phyloP scores from a whole-genome alignment of 2,113 vertebrate species.

The Phoxinus phoxinus region DNA sequence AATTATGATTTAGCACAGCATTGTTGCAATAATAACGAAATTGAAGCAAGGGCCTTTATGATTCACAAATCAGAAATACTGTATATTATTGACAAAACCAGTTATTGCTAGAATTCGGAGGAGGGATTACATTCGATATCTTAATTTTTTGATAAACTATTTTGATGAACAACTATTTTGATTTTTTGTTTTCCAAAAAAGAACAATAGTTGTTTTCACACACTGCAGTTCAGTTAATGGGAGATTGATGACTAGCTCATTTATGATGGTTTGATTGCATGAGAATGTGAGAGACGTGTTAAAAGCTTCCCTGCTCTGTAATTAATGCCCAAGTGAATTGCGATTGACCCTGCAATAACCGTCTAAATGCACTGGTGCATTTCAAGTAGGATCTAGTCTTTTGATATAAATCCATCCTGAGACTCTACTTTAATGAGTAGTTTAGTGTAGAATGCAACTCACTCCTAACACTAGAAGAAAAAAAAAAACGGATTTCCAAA shows the following conservation, averaged over 20 bases:
- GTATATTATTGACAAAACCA: not conserved
- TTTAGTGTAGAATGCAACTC: slow-evolving; percentile 63
- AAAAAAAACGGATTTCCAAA: slow-evolving; percentile 65
- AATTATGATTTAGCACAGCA: not conserved
- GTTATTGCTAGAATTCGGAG: not conserved
- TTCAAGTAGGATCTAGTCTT: slow-evolving; percentile 64
- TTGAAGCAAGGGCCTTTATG: not conserved
- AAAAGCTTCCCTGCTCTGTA: slow-evolving; percentile 65
- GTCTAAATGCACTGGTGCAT: slow-evolving; percentile 61
- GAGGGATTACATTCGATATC: not conserved
- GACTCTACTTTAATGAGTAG: slow-evolving; percentile 68
- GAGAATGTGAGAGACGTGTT: slow-evolving; percentile 58
- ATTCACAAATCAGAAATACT: not conserved
- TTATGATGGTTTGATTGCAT: slow-evolving; percentile 27
- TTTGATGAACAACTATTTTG: not conserved
- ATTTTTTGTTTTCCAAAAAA: not conserved
- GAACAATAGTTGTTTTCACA: slow-evolving; percentile 7
- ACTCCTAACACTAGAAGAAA: slow-evolving; percentile 54
- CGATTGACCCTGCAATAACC: slow-evolving; percentile 72
- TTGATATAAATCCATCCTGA: slow-evolving; percentile 78
- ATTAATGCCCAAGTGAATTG: slow-evolving; percentile 73
- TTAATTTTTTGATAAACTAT: not conserved
- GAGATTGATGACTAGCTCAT: slow-evolving; percentile 15
- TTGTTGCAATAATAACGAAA: not conserved
- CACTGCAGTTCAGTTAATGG: not conserved